phyloP scores from a whole-genome alignment of 2,888 invertebrate species.

The Bhutanitis thaidina region DNA sequence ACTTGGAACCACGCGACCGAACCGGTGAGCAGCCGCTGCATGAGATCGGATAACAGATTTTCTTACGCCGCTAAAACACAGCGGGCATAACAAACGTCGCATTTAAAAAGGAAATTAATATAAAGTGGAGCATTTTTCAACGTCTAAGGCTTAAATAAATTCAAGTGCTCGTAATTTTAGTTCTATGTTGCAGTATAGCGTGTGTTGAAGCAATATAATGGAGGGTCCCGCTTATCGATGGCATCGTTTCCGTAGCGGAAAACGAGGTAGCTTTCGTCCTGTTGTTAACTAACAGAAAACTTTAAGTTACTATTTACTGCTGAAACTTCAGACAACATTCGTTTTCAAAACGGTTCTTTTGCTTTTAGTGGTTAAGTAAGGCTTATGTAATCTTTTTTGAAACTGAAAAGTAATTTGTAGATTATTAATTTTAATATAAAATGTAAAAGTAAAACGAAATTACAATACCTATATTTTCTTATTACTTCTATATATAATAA shows the following conservation, averaged over 20 bases:
- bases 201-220: constrained; percentile 48
- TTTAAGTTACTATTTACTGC: constrained; percentile 31
- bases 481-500: too few relatives aligned
- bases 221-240: constrained; percentile 47
- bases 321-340: constrained; percentile 26
- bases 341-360: constrained; percentile 14
- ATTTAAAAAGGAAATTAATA: constrained; percentile 7
- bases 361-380: neutral
- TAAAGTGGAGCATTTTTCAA: constrained; percentile 8
- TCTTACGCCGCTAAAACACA: too few relatives aligned
- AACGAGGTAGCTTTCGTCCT: constrained; percentile 37
- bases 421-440: too few relatives aligned
- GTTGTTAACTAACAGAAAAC: constrained; percentile 52
- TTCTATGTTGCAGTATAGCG: constrained; percentile 34
- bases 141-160: constrained; percentile 23
- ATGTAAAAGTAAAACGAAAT: too few relatives aligned
- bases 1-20: too few relatives aligned
- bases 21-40: too few relatives aligned
- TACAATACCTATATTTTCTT: too few relatives aligned
- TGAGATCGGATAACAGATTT: too few relatives aligned
- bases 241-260: constrained; percentile 53
- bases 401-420: too few relatives aligned
- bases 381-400: too few relatives aligned
- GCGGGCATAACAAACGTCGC: constrained; percentile 2
- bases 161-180: constrained; percentile 17